These are phyloP conservation scores for Prochilodus magdalenae DNA, from an alignment of 2,113 vertebrate genomes.

Conservation along the genomic window DNA sequence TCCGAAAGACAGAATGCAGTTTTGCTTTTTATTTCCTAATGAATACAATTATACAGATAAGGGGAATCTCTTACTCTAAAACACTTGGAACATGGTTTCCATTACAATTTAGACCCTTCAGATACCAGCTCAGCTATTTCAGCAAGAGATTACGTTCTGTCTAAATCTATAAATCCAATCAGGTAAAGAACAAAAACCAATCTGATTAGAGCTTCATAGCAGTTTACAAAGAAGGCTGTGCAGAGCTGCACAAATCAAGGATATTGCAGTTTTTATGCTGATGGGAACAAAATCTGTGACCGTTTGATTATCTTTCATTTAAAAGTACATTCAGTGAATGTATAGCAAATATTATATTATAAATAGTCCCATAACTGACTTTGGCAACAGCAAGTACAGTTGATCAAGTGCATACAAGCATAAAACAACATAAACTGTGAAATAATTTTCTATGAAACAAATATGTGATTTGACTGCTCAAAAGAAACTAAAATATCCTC, in stretches of 20 bases:
- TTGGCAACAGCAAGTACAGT: no score
- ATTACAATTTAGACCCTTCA: not conserved
- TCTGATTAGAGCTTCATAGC: not conserved
- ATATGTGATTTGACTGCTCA: no score
- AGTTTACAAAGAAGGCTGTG: not conserved
- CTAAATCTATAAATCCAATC: conserved; percentile 3
- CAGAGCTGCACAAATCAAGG: not conserved
- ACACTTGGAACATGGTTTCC: not conserved
- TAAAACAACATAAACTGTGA: no score
- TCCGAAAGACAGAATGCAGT: not conserved
- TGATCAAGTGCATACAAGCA: no score
- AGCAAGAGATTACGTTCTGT: not conserved
- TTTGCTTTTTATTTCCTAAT: not conserved
- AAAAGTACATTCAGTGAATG: not conserved
- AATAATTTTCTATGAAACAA: no score
- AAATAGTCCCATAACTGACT: not conserved
- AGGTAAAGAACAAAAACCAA: not conserved
- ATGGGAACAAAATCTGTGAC: not conserved
- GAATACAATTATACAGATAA: not conserved
- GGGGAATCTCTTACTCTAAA: not conserved
- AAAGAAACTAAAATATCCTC: no score
- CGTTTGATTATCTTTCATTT: not conserved
- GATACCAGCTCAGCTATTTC: not conserved
- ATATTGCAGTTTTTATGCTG: not conserved
- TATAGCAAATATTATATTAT: not conserved